Percentiles rank a stretch among this genome's conserved stretches.
Conservation (phyloP, 2,797 vertebrate genomes). For the Neostethus bicornis region DNA sequence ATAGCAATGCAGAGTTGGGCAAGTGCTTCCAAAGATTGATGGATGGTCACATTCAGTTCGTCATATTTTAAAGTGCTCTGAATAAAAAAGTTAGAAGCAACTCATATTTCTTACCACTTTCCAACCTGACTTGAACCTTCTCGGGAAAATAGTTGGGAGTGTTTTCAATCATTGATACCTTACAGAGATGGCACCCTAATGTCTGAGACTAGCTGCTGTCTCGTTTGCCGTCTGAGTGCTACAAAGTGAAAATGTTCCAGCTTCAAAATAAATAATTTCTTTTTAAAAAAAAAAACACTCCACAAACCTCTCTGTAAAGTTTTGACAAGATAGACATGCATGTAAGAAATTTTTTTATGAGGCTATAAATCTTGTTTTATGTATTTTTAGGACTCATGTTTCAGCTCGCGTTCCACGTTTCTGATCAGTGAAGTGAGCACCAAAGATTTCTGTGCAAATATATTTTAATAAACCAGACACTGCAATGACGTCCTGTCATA, state of each 20-base stretch:
- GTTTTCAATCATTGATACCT: constrained; percentile 40
- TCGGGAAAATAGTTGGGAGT: neutral
- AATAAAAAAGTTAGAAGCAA: too few species aligned
- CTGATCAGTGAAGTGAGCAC: neutral
- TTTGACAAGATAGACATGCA: constrained; percentile 4
- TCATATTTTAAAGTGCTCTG: too few species aligned
- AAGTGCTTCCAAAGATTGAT: too few species aligned
- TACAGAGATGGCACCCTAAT: constrained; percentile 5
- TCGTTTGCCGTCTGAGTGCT: constrained; percentile 43
- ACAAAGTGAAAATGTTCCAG: constrained; percentile 41
- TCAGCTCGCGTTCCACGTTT: constrained; percentile 2
- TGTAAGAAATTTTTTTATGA: constrained; percentile 8
- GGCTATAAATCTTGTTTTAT: constrained; percentile 1
- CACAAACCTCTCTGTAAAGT: constrained; percentile 3
- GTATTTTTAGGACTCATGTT: constrained; percentile 8
- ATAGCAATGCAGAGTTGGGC: too few species aligned
- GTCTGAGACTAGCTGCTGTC: constrained; percentile 22
- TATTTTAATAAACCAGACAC: neutral
- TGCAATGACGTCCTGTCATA: neutral
- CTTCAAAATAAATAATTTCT: constrained; percentile 48
- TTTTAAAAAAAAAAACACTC: constrained; percentile 22
- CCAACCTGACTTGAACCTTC: neutral
- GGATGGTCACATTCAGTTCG: too few species aligned
- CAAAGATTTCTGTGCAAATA: neutral
- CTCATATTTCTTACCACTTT: neutral